Conservation (phyloP, 2,797 vertebrate species). For the Leptodactylus fallax region DNA sequence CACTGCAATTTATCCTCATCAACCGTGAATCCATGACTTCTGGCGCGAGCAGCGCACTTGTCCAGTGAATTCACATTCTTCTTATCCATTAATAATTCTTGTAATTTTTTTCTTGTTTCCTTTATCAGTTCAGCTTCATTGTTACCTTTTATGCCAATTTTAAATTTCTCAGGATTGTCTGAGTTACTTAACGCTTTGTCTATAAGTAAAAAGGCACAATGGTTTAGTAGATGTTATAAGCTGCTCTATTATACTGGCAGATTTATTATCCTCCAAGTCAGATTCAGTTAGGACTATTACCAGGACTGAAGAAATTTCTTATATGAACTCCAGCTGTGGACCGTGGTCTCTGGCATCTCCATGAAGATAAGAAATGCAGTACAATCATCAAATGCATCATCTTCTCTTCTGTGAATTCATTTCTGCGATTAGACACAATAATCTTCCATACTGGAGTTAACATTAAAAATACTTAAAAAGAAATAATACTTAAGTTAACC, state of each 20-base stretch:
- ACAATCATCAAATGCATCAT: conserved; percentile 67
- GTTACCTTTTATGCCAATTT: conserved; percentile 71
- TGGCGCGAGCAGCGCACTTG: conserved; percentile 60
- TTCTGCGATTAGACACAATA: too few species aligned
- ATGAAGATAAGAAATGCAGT: conserved; percentile 70
- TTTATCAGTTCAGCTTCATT: conserved; percentile 71
- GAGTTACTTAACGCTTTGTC: conserved; percentile 45
- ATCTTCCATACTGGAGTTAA: too few species aligned
- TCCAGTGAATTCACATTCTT: conserved; percentile 66
- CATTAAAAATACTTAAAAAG: too few species aligned
- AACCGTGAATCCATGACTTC: conserved; percentile 64
- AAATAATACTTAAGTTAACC: too few species aligned
- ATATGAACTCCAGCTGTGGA: conserved; percentile 71
- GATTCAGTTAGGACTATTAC: conserved; percentile 71
- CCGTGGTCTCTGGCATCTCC: conserved; percentile 67
- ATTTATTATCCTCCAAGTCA: conserved; percentile 43
- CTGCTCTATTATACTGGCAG: conserved; percentile 43
- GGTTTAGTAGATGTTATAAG: conserved; percentile 65
- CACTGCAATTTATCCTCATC: conserved; percentile 73
- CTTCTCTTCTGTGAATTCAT: too few species aligned
- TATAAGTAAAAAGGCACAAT: conserved; percentile 70
- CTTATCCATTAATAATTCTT: conserved; percentile 53
- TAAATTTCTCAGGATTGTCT: conserved; percentile 58
- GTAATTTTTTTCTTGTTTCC: conserved; percentile 68
- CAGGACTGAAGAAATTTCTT: conserved; percentile 71